Evolutionary conservation across 2,113 vertebrate species (phyloP).

Genomic region (Vimba vimba): DNA sequence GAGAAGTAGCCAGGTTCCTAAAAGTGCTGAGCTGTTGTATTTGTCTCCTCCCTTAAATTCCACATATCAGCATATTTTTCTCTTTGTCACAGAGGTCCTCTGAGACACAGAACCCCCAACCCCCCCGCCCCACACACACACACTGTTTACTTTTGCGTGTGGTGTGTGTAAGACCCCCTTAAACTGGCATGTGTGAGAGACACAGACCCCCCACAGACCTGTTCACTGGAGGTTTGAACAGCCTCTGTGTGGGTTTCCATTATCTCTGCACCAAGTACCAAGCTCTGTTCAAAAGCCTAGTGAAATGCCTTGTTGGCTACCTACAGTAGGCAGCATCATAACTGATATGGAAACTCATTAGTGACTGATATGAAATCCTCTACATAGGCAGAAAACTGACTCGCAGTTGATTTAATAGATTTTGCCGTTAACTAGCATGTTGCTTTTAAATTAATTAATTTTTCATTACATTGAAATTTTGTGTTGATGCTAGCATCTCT

Average conservation of each 20-base stretch:
- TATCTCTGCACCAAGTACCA: not conserved
- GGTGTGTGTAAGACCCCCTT: not conserved
- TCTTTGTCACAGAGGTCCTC: constrained; percentile 63
- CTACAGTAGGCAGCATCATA: not conserved
- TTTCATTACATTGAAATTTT: no score
- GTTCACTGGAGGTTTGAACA: constrained; percentile 21
- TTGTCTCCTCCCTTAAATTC: constrained; percentile 64
- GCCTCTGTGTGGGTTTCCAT: not conserved
- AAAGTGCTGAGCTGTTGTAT: constrained; percentile 74
- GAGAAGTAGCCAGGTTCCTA: constrained; percentile 54
- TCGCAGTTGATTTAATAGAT: not conserved
- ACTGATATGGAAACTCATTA: not conserved
- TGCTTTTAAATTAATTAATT: not conserved
- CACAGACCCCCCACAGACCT: constrained; percentile 9
- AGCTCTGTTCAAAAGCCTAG: constrained; percentile 1
- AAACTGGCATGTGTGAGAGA: constrained; percentile 6
- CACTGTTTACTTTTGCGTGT: not conserved
- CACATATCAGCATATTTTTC: constrained; percentile 73
- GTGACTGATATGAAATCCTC: not conserved
- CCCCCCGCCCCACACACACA: not conserved
- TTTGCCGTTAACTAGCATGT: not conserved
- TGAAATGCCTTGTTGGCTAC: not conserved
- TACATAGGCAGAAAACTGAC: not conserved
- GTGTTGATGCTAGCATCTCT: no score
- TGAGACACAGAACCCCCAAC: constrained; percentile 41